Conservation (phyloP, 1,140 invertebrate genomes). For the Nephotettix cincticeps region DNA sequence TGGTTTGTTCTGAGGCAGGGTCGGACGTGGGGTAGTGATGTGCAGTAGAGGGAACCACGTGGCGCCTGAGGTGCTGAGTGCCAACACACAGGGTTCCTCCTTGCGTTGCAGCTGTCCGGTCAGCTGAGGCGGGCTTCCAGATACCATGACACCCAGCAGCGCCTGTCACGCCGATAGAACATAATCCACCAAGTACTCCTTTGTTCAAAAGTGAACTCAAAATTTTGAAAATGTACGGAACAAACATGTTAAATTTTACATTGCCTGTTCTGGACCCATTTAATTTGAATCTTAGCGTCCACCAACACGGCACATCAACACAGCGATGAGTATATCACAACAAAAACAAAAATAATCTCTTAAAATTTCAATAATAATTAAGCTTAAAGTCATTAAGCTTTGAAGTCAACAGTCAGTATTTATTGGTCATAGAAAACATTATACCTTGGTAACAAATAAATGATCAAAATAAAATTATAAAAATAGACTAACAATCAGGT, state of each 20-base stretch:
- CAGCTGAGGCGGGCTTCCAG: neutral
- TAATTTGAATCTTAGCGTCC: neutral
- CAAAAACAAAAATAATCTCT: too few species aligned
- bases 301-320: too few species aligned
- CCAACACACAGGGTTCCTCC: constrained; percentile 55
- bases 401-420: too few species aligned
- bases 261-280: neutral
- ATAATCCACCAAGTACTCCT: neutral
- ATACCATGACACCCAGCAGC: neutral
- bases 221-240: neutral
- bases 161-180: neutral
- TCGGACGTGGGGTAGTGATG: constrained; percentile 50
- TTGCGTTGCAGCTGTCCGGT: neutral
- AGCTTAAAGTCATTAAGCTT: too few species aligned
- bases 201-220: neutral
- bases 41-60: constrained; percentile 73
- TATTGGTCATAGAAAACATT: too few species aligned
- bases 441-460: too few species aligned
- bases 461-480: too few species aligned
- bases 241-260: neutral
- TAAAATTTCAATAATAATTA: too few species aligned
- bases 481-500: too few species aligned
- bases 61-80: constrained; percentile 53
- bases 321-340: too few species aligned
- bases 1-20: neutral